These are phyloP conservation scores for Penaeus vannamei DNA, from an alignment of 1,140 invertebrate species.

Conservation along the genomic window DNA sequence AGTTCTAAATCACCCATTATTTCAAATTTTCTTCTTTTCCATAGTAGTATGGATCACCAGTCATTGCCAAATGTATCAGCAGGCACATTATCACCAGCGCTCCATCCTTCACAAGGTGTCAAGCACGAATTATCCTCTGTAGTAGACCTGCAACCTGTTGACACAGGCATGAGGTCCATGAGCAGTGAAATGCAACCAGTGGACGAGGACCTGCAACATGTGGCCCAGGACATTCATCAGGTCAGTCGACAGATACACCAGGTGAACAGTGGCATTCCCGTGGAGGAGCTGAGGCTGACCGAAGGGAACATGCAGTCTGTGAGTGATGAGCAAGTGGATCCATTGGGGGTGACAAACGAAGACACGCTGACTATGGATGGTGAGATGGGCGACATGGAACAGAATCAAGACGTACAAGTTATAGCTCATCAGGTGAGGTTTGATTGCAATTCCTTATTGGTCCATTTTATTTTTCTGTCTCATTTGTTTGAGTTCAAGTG, in stretches of 20 bases:
- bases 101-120: too few relatives aligned
- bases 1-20: too few relatives aligned
- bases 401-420: neutral
- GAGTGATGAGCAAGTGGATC: neutral
- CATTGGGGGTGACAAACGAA: neutral
- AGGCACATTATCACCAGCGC: too few relatives aligned
- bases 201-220: too few relatives aligned
- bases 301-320: neutral
- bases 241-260: constrained; percentile 3
- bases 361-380: neutral
- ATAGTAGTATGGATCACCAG: too few relatives aligned
- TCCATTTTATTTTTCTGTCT: neutral
- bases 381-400: neutral
- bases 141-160: too few relatives aligned
- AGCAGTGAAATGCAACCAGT: too few relatives aligned
- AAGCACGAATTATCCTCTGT: too few relatives aligned
- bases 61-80: too few relatives aligned
- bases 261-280: neutral
- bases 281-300: neutral
- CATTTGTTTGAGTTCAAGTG: neutral
- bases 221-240: neutral
- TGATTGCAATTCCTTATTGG: too few relatives aligned
- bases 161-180: too few relatives aligned
- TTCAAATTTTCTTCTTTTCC: too few relatives aligned
- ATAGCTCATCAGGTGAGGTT: constrained; percentile 2